Evolutionary conservation across 2,797 vertebrate genomes (phyloP).

Genomic region (Pipistrellus pipistrellus): DNA sequence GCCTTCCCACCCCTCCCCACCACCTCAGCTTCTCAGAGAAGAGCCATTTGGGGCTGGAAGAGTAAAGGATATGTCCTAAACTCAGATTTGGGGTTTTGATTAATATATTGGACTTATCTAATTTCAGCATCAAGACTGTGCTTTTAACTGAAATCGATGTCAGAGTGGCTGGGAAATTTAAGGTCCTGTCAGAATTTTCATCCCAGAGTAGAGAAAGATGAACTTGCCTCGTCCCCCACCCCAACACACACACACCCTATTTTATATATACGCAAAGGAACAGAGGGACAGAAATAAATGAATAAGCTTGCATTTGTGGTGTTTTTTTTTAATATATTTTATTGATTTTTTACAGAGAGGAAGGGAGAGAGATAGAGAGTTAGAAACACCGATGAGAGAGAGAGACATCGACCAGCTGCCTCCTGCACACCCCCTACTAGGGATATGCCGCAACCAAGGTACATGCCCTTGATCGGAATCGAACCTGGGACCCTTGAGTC

Average conservation of each 20-base stretch:
- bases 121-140: slow-evolving; percentile 1
- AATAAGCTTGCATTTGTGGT: background rate
- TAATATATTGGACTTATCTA: background rate
- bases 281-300: background rate
- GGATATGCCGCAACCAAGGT: too few species aligned
- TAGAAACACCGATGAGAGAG: too few species aligned
- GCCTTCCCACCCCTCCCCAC: background rate
- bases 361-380: too few species aligned
- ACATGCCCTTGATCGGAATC: too few species aligned
- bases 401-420: too few species aligned
- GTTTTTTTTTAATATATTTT: too few species aligned
- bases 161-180: background rate
- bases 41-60: background rate
- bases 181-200: slow-evolving; percentile 53
- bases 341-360: too few species aligned
- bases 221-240: background rate
- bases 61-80: background rate
- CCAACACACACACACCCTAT: background rate
- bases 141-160: slow-evolving; percentile 27
- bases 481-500: too few species aligned
- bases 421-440: too few species aligned
- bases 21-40: background rate
- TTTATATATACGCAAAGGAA: background rate
- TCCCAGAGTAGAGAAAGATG: background rate
- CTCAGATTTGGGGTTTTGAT: slow-evolving; percentile 20